phyloP scores from a whole-genome alignment of 2,113 vertebrate genomes.

The Atrichornis clamosus region DNA sequence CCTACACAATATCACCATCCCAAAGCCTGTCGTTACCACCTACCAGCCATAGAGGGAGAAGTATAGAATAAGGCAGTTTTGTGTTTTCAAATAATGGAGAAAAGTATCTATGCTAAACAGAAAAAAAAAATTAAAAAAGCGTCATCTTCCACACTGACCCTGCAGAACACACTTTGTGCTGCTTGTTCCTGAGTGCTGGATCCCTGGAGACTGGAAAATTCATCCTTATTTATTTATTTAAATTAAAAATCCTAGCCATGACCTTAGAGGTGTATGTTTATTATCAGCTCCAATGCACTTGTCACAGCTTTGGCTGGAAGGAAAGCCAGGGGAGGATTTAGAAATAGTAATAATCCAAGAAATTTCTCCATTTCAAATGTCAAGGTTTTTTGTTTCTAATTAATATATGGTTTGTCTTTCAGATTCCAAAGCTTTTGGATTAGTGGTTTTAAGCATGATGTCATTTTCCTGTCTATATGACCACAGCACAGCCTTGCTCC shows the following conservation, averaged over 20 bases:
- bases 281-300: conserved; percentile 74
- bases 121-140: neutral
- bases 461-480: conserved; percentile 73
- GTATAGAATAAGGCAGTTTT: neutral
- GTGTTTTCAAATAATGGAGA: neutral
- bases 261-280: conserved; percentile 74
- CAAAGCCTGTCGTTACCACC: neutral
- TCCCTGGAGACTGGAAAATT: conserved; percentile 60
- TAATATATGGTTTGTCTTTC: conserved; percentile 66
- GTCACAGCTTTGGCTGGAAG: conserved; percentile 70
- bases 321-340: conserved; percentile 48
- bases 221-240: conserved; percentile 61
- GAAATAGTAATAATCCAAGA: conserved; percentile 51
- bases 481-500: conserved; percentile 52
- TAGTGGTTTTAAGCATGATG: conserved; percentile 72
- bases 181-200: conserved; percentile 13
- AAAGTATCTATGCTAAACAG: neutral
- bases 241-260: conserved; percentile 54
- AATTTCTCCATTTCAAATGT: conserved; percentile 53
- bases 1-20: neutral
- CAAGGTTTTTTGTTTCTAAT: conserved; percentile 58
- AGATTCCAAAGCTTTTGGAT: conserved; percentile 70
- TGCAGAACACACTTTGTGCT: neutral
- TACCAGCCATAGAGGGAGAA: neutral
- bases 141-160: neutral